Conservation (phyloP, 2,888 invertebrate species). For the Autographa gamma region DNA sequence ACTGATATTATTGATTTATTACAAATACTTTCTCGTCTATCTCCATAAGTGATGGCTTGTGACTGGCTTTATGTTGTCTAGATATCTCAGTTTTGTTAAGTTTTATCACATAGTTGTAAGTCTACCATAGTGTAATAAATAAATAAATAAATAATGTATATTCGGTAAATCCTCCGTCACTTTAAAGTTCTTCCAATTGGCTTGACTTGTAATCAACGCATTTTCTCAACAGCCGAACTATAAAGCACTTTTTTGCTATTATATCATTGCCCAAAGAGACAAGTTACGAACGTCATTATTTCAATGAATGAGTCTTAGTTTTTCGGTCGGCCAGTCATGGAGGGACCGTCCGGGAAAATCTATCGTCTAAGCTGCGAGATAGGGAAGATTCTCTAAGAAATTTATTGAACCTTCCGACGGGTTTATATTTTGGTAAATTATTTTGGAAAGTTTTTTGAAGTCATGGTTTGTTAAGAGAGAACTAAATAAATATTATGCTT, state of each 20-base stretch:
- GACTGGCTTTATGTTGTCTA: too few species aligned
- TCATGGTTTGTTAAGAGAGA: neutral
- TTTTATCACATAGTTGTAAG: too few species aligned
- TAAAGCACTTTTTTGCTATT: conserved; percentile 34
- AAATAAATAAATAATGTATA: too few species aligned
- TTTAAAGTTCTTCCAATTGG: too few species aligned
- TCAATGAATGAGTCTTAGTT: conserved; percentile 74
- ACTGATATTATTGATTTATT: too few species aligned
- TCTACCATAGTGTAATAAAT: too few species aligned
- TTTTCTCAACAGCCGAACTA: neutral
- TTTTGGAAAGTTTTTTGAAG: conserved; percentile 8
- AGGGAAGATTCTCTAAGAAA: conserved; percentile 27
- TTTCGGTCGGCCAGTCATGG: conserved; percentile 65
- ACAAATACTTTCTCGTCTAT: too few species aligned
- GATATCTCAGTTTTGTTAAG: too few species aligned
- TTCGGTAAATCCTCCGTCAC: too few species aligned
- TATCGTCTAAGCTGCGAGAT: conserved; percentile 37
- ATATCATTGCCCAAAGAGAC: conserved; percentile 16
- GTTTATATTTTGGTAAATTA: conserved; percentile 18
- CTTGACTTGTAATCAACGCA: too few species aligned
- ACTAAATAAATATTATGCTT: too few species aligned
- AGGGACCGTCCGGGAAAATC: conserved; percentile 55
- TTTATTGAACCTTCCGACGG: conserved; percentile 31
- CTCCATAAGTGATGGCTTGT: too few species aligned
- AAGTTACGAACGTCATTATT: conserved; percentile 71